Evolutionary conservation across 2,113 vertebrate species (phyloP).

Genomic region (Grus americana): DNA sequence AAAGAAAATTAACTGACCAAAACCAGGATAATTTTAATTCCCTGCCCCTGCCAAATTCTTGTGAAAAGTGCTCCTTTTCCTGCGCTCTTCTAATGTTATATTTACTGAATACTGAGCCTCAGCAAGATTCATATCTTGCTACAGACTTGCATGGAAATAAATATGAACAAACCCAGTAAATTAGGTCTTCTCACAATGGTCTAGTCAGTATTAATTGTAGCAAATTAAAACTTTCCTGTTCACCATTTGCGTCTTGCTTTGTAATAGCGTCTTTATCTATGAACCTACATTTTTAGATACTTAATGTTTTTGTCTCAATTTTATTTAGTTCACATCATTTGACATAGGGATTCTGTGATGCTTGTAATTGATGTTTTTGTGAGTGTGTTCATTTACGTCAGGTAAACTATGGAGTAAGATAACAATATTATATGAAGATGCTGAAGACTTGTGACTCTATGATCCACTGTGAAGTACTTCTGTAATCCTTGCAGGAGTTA

Average conservation of each 20-base stretch:
- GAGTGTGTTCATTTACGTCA: not conserved
- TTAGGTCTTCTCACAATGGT: not conserved
- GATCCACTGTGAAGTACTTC: not conserved
- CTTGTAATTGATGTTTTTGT: not conserved
- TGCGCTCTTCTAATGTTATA: not conserved
- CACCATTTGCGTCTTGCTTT: not conserved
- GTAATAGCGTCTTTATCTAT: not conserved
- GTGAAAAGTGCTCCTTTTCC: not conserved
- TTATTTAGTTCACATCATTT: not conserved
- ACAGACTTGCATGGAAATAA: not conserved
- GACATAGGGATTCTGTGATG: not conserved
- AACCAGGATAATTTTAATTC: not conserved
- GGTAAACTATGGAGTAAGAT: not conserved
- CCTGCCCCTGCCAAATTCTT: not conserved
- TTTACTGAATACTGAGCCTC: not conserved
- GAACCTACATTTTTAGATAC: not conserved
- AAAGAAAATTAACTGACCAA: too few relatives aligned
- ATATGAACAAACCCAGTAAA: not conserved
- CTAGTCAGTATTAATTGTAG: not conserved
- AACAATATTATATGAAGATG: not conserved
- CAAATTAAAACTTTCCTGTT: not conserved
- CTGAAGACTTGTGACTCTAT: not conserved
- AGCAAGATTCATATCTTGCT: not conserved
- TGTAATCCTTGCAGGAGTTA: not conserved
- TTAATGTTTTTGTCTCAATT: not conserved